Evolutionary conservation across 1,140 invertebrate species (phyloP).

Genomic region (Eriocheir sinensis): DNA sequence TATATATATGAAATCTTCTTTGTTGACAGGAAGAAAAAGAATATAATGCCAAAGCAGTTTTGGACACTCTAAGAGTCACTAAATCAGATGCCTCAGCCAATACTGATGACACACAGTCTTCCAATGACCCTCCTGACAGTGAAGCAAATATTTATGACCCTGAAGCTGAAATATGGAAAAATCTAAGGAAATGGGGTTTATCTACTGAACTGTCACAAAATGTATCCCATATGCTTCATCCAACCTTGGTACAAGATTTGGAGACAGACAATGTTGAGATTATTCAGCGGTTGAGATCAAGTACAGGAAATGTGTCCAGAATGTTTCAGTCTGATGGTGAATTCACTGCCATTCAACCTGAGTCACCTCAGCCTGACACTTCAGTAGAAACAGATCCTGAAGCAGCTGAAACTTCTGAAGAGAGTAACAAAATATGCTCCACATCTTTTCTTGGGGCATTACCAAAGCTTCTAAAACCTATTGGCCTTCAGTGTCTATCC

Average conservation of each 20-base stretch:
- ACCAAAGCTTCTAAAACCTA: not conserved
- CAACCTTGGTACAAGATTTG: conserved; percentile 2
- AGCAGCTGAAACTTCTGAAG: not conserved
- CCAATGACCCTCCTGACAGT: not conserved
- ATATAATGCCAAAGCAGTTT: conserved; percentile 63
- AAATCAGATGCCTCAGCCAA: not conserved
- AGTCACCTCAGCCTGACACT: not conserved
- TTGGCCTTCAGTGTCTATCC: not conserved
- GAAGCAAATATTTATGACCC: conserved; percentile 65
- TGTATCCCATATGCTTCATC: conserved; percentile 11
- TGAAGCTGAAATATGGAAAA: conserved; percentile 44
- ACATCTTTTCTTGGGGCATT: not conserved
- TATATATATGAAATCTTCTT: not conserved
- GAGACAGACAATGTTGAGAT: conserved; percentile 39
- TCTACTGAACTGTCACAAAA: conserved; percentile 26
- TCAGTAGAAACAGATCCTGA: not conserved
- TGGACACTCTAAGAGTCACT: conserved; percentile 58
- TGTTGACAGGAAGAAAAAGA: conserved; percentile 70
- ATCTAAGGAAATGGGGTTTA: conserved; percentile 55
- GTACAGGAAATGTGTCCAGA: not conserved
- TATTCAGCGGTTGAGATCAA: conserved; percentile 8
- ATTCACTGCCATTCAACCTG: not conserved
- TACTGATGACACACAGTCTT: not conserved
- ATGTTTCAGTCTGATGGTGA: not conserved
- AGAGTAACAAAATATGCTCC: conserved; percentile 45